These are phyloP conservation scores for Brachyrhaphis roseni DNA, from an alignment of 2,797 vertebrate species.

Conservation along the genomic window DNA sequence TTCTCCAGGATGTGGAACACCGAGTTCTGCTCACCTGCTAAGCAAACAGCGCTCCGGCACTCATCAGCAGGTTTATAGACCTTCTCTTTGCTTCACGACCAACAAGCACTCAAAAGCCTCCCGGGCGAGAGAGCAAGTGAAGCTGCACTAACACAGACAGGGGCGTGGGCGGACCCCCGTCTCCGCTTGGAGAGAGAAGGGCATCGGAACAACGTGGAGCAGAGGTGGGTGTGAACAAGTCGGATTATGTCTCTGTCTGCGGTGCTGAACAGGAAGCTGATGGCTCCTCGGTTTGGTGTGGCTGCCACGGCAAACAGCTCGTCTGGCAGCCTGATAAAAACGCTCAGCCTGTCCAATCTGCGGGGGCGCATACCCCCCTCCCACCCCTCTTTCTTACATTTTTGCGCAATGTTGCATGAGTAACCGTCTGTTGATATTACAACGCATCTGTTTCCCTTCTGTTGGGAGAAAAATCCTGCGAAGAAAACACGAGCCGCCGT, in stretches of 20 bases:
- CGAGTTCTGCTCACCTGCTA: constrained; percentile 47
- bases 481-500: constrained; percentile 35
- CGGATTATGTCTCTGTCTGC: constrained; percentile 63
- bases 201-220: constrained; percentile 41
- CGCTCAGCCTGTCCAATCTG: constrained; percentile 35
- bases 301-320: constrained; percentile 10
- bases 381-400: not conserved
- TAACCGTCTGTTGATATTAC: constrained; percentile 74
- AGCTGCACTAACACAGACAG: constrained; percentile 51
- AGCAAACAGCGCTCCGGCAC: constrained; percentile 48
- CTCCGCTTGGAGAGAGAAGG: constrained; percentile 40
- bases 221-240: constrained; percentile 63
- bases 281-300: constrained; percentile 3
- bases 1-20: constrained; percentile 24
- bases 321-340: constrained; percentile 20
- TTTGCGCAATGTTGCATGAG: constrained; percentile 69
- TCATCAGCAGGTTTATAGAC: constrained; percentile 45
- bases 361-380: constrained; percentile 42
- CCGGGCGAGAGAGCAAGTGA: constrained; percentile 41
- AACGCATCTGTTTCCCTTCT: constrained; percentile 74
- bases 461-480: constrained; percentile 30
- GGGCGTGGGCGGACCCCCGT: constrained; percentile 51
- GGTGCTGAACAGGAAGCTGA: constrained; percentile 67
- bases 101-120: constrained; percentile 45
- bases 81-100: constrained; percentile 47